Evolutionary conservation across 2,113 vertebrate species (phyloP).

Genomic region (Acrocephalus arundinaceus): DNA sequence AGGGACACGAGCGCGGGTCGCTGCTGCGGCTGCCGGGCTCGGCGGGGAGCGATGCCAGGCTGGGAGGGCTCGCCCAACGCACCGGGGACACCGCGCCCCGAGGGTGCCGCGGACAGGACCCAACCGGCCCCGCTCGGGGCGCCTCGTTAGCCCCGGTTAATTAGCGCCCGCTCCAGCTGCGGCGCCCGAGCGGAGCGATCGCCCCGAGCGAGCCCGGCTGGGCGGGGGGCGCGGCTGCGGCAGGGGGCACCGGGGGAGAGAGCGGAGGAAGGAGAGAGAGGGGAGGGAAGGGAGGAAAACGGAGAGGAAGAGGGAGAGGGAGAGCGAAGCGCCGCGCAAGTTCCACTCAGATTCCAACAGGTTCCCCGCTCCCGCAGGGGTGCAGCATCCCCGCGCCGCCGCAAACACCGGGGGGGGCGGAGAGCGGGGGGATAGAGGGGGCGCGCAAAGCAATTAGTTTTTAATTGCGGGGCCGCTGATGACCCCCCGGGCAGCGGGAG

Average conservation of each 20-base stretch:
- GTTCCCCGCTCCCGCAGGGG: constrained; percentile 35
- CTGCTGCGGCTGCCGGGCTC: constrained; percentile 43
- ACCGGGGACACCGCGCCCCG: neutral
- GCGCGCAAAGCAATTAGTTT: constrained; percentile 51
- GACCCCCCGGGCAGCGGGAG: constrained; percentile 51
- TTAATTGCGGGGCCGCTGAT: constrained; percentile 61
- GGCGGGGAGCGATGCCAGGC: neutral
- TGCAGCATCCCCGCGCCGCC: neutral
- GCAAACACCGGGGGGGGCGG: neutral
- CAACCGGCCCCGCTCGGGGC: neutral
- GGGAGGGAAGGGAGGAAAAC: neutral
- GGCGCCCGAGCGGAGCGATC: neutral
- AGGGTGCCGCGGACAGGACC: neutral
- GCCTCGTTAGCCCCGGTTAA: neutral
- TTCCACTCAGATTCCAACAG: constrained; percentile 55
- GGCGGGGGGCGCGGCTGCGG: neutral
- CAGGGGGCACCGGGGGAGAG: neutral
- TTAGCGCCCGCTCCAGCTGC: neutral
- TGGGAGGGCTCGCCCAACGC: neutral
- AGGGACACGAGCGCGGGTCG: constrained; percentile 36
- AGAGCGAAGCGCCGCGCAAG: neutral
- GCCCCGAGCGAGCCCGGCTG: neutral
- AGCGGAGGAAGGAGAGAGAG: neutral
- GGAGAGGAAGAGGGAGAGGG: neutral
- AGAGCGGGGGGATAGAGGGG: neutral